Evolutionary conservation across 1,140 invertebrate genomes (phyloP), one percentile per base, ranked within the genome.

Genomic region (Hycleus phaleratus): DNA sequence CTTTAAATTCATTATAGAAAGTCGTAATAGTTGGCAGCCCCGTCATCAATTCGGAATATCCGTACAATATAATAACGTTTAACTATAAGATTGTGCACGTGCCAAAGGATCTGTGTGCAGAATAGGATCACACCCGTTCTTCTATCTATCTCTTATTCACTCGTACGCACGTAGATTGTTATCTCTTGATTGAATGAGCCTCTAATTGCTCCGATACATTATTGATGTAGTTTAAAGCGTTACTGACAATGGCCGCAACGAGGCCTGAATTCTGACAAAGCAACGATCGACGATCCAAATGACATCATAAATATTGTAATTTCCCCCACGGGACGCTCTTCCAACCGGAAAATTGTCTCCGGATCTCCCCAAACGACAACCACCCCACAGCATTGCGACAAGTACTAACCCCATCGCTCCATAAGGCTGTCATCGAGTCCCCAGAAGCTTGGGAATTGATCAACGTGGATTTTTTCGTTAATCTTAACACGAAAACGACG

Each of bases 271-370:
- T 53, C 40, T 59, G 56, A 42, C 40, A 42, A 56, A 61, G 58
- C 54, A 57, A 45, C 24, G 52, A 57, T 60, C 63, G 60, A 53
- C 63, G 60, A 61, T 62, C 60, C 60, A 65, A 65, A 65, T 65
- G 63, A 65, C 63, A 65, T 65, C 60, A 65, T 65, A 65, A 65
- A 65, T 65, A 65, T 65, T 65, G 63, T 65, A 65, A 65, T 65
- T 65, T 65, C 58, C 63, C 63, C 61, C 49, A 50, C 58, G 63
- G 56, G 60, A 60, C 56, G 54, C 43, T 52, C 61, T 52, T 44
- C 58, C 63, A 56, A 65, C 63, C 54, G 63, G 63, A 65, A 65
- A 65, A 65, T 65, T 62, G 58, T 65, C 57, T 53, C 49, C 57
- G 57, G 45, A 43, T 59, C 57, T 49, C 47, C 49, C 52, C 32